phyloP scores from a whole-genome alignment of 2,888 invertebrate species.

The Dolomedes plantarius region DNA sequence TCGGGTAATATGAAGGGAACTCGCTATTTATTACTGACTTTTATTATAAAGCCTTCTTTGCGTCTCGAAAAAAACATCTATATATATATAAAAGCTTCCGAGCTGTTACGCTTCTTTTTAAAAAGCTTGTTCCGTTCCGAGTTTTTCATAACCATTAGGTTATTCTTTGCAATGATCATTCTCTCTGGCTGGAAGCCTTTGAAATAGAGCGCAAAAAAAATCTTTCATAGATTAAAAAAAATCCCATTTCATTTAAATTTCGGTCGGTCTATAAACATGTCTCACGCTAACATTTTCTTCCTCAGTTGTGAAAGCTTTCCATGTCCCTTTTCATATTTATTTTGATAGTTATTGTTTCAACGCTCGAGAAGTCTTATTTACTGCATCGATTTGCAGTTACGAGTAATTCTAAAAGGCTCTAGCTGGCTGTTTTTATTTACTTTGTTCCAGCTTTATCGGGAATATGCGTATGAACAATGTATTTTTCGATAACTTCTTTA shows the following conservation, averaged over 20 bases:
- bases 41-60: slow-evolving; percentile 36
- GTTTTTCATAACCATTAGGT: slow-evolving; percentile 54
- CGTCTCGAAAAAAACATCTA: slow-evolving; percentile 39
- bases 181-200: background rate
- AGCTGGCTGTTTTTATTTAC: background rate
- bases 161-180: slow-evolving; percentile 35
- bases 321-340: slow-evolving; percentile 20
- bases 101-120: slow-evolving; percentile 22
- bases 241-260: slow-evolving; percentile 24
- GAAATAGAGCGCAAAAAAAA: background rate
- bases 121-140: slow-evolving; percentile 32
- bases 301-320: background rate
- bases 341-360: slow-evolving; percentile 35
- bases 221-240: slow-evolving; percentile 23
- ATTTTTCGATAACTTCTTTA: background rate
- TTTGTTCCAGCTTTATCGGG: background rate
- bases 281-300: background rate
- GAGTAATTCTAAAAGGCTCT: slow-evolving; percentile 1
- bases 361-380: slow-evolving; percentile 4
- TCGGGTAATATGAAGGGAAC: slow-evolving; percentile 29
- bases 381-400: slow-evolving; percentile 3
- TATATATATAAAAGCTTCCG: slow-evolving; percentile 29
- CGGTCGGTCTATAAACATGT: slow-evolving; percentile 30
- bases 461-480: background rate
- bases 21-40: slow-evolving; percentile 56